Percentiles rank a stretch among this genome's conserved stretches.
These are phyloP conservation scores for Conus betulinus DNA, from an alignment of 1,140 invertebrate genomes.

Conservation along the genomic window DNA sequence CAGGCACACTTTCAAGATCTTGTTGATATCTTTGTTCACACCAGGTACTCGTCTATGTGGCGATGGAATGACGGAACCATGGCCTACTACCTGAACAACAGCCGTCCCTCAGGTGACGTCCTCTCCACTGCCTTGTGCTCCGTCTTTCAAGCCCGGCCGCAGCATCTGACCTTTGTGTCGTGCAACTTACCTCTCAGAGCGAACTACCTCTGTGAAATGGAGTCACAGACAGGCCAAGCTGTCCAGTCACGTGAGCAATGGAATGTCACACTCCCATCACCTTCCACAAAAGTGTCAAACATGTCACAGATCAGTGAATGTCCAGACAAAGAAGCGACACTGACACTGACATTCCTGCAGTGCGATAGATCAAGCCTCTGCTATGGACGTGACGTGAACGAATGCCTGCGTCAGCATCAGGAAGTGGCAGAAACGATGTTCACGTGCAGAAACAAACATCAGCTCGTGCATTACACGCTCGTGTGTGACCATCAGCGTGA, in stretches of 20 bases:
- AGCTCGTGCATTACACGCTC: not conserved
- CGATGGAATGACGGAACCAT: not conserved
- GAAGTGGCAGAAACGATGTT: not conserved
- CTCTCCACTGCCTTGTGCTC: not conserved
- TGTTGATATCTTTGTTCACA: too few species aligned
- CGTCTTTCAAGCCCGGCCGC: not conserved
- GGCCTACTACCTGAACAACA: not conserved
- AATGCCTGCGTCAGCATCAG: not conserved
- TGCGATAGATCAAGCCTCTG: not conserved
- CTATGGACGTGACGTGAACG: not conserved
- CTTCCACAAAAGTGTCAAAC: not conserved
- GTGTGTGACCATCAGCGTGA: slow-evolving; percentile 2
- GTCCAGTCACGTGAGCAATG: too few species aligned
- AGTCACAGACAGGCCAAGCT: not conserved
- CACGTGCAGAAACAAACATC: not conserved
- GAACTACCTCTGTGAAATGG: not conserved
- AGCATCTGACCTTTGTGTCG: not conserved
- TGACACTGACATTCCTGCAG: not conserved
- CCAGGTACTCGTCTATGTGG: slow-evolving; percentile 3
- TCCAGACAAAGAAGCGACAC: not conserved
- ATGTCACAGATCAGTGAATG: not conserved
- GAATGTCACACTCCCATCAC: too few species aligned
- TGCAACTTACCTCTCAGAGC: not conserved
- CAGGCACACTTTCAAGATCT: too few species aligned
- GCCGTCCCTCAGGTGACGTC: not conserved